Evolutionary conservation across 1,140 invertebrate species (phyloP).

Genomic region (Danaus plexippus): DNA sequence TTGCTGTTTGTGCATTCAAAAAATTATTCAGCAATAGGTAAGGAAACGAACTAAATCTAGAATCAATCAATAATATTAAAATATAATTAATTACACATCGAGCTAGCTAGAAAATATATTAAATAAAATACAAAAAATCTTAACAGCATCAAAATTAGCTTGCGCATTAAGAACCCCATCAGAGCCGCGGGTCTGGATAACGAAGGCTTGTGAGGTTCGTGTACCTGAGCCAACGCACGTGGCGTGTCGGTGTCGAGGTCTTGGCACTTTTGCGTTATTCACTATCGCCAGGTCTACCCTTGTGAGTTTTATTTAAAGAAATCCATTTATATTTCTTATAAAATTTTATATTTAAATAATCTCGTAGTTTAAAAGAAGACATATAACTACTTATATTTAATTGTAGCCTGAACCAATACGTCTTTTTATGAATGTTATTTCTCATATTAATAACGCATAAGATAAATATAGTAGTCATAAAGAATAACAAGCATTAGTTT

Average conservation of each 20-base stretch:
- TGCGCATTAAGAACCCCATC: conserved; percentile 40
- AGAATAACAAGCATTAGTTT: no score
- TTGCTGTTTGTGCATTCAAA: conserved; percentile 52
- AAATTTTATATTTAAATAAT: background rate
- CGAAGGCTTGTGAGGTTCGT: conserved; percentile 46
- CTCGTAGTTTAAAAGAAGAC: no score
- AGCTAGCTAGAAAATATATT: no score
- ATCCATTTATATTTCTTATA: background rate
- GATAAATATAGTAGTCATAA: no score
- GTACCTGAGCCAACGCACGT: conserved; percentile 45
- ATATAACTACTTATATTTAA: no score
- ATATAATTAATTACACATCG: background rate
- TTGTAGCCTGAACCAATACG: no score
- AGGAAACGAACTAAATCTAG: conserved; percentile 10
- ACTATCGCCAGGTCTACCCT: conserved; percentile 49
- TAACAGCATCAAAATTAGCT: conserved; percentile 46
- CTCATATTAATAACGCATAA: no score
- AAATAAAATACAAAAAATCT: no score
- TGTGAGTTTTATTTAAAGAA: conserved; percentile 31
- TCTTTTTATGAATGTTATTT: no score
- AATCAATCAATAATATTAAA: no score
- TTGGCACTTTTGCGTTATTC: conserved; percentile 50
- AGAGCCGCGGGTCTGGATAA: conserved; percentile 43
- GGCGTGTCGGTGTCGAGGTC: conserved; percentile 44
- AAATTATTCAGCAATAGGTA: conserved; percentile 57